Percentiles rank a stretch among this genome's conserved stretches.
Conservation (phyloP, 2,113 vertebrate genomes). For the Numenius arquata region DNA sequence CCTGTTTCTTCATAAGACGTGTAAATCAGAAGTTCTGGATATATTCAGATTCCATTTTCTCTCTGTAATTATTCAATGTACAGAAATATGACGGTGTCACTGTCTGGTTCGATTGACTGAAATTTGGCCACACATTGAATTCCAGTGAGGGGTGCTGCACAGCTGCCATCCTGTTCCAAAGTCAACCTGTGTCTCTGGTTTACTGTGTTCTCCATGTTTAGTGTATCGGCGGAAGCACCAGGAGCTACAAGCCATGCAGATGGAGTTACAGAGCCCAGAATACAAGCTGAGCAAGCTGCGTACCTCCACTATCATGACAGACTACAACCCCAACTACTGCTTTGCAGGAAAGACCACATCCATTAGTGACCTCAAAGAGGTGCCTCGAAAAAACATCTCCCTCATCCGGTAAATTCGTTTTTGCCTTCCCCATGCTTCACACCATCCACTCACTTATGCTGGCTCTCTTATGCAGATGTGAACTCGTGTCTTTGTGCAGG, state of each 20-base stretch:
- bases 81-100: not conserved
- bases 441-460: fast-evolving
- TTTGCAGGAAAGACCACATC: slow-evolving; percentile 96
- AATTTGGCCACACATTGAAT: not conserved
- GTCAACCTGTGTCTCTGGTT: not conserved
- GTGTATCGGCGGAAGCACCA: slow-evolving; percentile 98
- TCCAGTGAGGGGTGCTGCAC: not conserved
- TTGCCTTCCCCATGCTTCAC: not conserved
- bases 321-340: slow-evolving; percentile 99
- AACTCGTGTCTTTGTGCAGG: not conserved
- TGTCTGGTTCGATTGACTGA: not conserved
- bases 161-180: not conserved
- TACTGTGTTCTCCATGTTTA: slow-evolving; percentile 48
- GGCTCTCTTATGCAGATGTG: not conserved
- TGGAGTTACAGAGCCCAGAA: slow-evolving; percentile 97
- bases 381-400: slow-evolving; percentile 93
- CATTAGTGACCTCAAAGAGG: slow-evolving; percentile 97
- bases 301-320: slow-evolving; percentile 98
- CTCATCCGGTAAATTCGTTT: slow-evolving; percentile 84
- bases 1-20: not conserved
- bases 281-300: slow-evolving; percentile 97
- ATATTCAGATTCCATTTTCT: not conserved
- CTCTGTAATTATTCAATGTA: not conserved
- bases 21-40: not conserved
- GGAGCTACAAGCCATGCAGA: slow-evolving; percentile 96